Percentiles rank a stretch among this genome's conserved stretches.
phyloP scores from a whole-genome alignment of 2,113 vertebrate species.

The Corydoras sp. region DNA sequence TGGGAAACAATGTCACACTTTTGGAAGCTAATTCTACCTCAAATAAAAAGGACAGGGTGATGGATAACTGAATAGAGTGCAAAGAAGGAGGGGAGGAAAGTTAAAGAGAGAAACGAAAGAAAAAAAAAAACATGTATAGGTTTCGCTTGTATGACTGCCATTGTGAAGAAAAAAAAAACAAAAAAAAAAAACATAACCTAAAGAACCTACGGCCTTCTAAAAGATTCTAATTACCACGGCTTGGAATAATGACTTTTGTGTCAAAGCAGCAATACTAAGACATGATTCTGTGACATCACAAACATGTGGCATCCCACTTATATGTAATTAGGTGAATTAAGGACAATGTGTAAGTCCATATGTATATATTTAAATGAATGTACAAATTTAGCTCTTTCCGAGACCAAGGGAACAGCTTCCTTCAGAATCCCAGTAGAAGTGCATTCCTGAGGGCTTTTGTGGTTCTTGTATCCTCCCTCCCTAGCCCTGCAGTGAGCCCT shows the following conservation, averaged over 20 bases:
- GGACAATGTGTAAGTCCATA: slow-evolving; percentile 4
- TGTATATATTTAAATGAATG: slow-evolving; percentile 5
- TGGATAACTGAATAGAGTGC: slow-evolving; percentile 36
- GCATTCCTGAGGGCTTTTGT: slow-evolving; percentile 45
- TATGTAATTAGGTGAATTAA: background rate
- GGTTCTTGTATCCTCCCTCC: slow-evolving; percentile 41
- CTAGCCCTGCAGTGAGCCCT: slow-evolving; percentile 35
- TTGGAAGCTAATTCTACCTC: slow-evolving; percentile 57
- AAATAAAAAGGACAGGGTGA: slow-evolving; percentile 49
- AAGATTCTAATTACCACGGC: background rate
- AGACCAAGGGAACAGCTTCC: slow-evolving; percentile 36
- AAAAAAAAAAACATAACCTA: background rate
- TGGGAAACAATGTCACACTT: slow-evolving; percentile 64
- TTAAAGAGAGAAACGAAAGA: slow-evolving; percentile 40
- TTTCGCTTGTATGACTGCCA: slow-evolving; percentile 28
- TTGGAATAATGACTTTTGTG: background rate
- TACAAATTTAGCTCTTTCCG: slow-evolving; percentile 17
- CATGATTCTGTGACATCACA: background rate
- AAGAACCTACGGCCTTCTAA: slow-evolving; percentile 3
- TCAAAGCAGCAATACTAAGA: no score
- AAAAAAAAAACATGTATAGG: slow-evolving; percentile 22
- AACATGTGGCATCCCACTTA: background rate
- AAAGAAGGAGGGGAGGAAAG: slow-evolving; percentile 3
- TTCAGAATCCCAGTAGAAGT: slow-evolving; percentile 38
- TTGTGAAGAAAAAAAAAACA: slow-evolving; percentile 2